phyloP scores from a whole-genome alignment of 2,888 invertebrate genomes.

The Gymnocheta viridis region DNA sequence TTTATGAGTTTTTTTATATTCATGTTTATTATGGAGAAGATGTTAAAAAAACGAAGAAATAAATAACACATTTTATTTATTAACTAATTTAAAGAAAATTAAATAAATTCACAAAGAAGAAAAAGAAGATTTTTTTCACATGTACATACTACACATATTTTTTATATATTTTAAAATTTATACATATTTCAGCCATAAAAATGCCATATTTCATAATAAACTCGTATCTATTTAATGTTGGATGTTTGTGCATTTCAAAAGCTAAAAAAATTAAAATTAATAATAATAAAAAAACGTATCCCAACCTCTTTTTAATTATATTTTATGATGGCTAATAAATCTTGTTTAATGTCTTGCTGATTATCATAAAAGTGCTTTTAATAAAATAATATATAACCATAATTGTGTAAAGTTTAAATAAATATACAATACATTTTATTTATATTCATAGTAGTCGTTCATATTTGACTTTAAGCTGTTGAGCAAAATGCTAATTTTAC shows the following conservation, averaged over 20 bases:
- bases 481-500: conserved; percentile 10
- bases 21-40: conserved; percentile 49
- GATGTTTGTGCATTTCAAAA: conserved; percentile 10
- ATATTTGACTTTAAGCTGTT: background rate
- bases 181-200: conserved; percentile 65
- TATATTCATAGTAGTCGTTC: background rate
- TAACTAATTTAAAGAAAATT: conserved; percentile 61
- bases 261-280: background rate
- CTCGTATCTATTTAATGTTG: conserved; percentile 36
- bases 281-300: conserved; percentile 25
- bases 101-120: conserved; percentile 60
- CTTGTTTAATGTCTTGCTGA: conserved; percentile 66
- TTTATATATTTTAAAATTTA: conserved; percentile 49
- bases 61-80: conserved; percentile 48
- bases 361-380: conserved; percentile 64
- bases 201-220: conserved; percentile 64
- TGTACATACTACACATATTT: background rate
- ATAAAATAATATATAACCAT: conserved; percentile 44
- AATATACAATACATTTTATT: background rate
- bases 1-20: conserved; percentile 62
- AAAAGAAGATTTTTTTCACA: conserved; percentile 38
- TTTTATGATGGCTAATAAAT: conserved; percentile 64
- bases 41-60: background rate
- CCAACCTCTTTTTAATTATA: conserved; percentile 64
- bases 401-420: conserved; percentile 40